These are phyloP conservation scores for Clarias magur DNA, from an alignment of 2,113 vertebrate genomes.

Conservation along the genomic window DNA sequence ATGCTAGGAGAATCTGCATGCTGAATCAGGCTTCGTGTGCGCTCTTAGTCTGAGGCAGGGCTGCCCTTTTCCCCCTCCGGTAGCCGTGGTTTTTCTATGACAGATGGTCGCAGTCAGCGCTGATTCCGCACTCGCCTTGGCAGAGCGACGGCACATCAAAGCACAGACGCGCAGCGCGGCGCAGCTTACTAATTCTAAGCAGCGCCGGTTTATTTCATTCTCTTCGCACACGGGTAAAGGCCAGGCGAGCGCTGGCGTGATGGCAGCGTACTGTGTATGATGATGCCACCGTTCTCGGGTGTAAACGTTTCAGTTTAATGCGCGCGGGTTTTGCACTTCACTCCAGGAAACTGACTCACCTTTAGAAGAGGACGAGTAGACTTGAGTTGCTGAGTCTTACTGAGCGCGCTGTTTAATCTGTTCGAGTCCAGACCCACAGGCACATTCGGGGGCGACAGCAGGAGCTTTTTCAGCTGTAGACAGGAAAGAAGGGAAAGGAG, in stretches of 20 bases:
- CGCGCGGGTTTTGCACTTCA: background rate
- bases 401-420: conserved; percentile 77
- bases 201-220: conserved; percentile 1
- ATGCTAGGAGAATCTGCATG: conserved; percentile 28
- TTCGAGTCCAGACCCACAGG: conserved; percentile 75
- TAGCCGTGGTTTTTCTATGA: conserved; percentile 42
- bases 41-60: conserved; percentile 34
- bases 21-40: conserved; percentile 41
- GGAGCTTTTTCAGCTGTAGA: conserved; percentile 79
- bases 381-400: conserved; percentile 76
- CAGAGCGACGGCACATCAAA: background rate
- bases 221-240: conserved; percentile 21
- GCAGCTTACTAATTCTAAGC: background rate
- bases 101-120: conserved; percentile 46
- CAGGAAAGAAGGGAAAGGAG: conserved; percentile 17
- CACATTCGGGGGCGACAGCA: conserved; percentile 85
- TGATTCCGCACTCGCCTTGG: conserved; percentile 30
- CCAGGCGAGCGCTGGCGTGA: conserved; percentile 17
- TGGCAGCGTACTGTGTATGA: background rate
- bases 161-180: too few relatives aligned
- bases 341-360: conserved; percentile 67
- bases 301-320: too few relatives aligned
- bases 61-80: conserved; percentile 44
- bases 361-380: conserved; percentile 78
- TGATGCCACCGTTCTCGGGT: background rate